phyloP scores from a whole-genome alignment of 2,797 vertebrate species.

The Pipistrellus kuhlii region DNA sequence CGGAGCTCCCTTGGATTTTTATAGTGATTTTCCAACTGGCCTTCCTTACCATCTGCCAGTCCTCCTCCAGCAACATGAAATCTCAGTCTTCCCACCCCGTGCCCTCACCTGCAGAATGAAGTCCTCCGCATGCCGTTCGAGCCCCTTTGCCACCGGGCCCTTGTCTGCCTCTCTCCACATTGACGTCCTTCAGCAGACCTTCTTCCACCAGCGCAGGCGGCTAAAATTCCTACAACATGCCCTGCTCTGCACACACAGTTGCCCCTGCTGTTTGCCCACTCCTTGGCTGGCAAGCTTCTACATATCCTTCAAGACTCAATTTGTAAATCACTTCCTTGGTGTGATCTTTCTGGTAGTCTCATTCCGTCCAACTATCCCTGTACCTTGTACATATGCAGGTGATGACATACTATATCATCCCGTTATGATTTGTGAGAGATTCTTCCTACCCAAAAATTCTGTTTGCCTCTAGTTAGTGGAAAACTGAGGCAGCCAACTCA shows the following conservation, averaged over 20 bases:
- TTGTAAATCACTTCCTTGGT: background rate
- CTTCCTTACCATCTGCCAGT: background rate
- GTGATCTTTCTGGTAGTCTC: background rate
- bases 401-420: background rate
- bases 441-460: background rate
- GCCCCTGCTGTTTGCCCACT: background rate
- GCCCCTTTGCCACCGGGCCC: background rate
- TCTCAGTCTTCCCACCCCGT: background rate
- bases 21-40: background rate
- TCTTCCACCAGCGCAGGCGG: background rate
- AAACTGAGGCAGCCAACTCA: background rate
- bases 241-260: background rate
- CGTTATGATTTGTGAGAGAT: background rate
- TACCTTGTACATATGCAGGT: background rate
- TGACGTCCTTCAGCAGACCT: background rate
- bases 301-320: background rate
- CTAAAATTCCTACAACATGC: background rate
- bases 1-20: background rate
- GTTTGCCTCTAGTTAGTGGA: constrained; percentile 6
- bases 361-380: background rate
- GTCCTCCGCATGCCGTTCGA: background rate
- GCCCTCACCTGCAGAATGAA: background rate
- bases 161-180: background rate
- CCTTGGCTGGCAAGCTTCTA: background rate
- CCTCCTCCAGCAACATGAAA: background rate